Percentiles rank a stretch among this genome's conserved stretches.
phyloP scores from a whole-genome alignment of 2,797 vertebrate species.

The Podarcis siculus region DNA sequence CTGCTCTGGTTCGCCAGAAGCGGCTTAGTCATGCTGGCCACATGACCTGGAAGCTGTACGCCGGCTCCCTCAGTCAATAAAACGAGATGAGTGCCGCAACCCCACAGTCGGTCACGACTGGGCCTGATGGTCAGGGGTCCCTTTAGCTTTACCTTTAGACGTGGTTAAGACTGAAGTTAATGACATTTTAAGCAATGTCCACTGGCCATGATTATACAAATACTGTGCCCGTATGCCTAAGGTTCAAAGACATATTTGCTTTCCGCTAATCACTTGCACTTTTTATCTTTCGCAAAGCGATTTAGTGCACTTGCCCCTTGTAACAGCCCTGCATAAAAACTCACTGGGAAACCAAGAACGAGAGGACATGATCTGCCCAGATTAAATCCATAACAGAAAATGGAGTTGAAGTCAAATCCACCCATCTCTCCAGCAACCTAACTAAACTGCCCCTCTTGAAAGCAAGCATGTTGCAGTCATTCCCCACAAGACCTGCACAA shows the following conservation, averaged over 20 bases:
- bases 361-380: not conserved
- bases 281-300: not conserved
- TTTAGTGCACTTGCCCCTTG: not conserved
- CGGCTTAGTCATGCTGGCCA: too few species aligned
- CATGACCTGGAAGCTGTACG: too few species aligned
- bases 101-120: too few species aligned
- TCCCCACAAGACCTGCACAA: not conserved
- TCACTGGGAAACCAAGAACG: not conserved
- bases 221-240: not conserved
- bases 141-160: not conserved
- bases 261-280: not conserved
- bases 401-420: not conserved
- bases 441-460: conserved; percentile 5
- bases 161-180: not conserved
- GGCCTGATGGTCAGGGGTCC: too few species aligned
- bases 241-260: not conserved
- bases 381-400: not conserved
- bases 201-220: not conserved
- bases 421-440: not conserved
- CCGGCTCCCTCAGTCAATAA: too few species aligned
- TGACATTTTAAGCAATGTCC: not conserved
- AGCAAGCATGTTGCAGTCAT: not conserved
- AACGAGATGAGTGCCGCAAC: too few species aligned
- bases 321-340: not conserved
- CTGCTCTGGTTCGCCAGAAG: too few species aligned